These are phyloP conservation scores for Hymenopus coronatus DNA, from an alignment of 2,888 invertebrate genomes.

Conservation along the genomic window DNA sequence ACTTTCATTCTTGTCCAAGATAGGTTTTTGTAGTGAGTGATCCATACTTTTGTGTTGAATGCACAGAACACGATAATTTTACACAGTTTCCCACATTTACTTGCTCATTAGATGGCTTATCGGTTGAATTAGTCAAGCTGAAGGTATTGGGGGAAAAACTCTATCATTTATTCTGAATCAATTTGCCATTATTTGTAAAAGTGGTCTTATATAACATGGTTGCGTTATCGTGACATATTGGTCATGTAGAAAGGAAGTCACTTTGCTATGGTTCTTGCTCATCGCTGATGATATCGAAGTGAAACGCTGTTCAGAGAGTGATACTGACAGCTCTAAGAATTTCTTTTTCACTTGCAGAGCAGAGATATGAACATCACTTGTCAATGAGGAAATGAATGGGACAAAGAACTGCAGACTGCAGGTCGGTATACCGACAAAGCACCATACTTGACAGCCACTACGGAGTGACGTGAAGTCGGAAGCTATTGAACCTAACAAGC, in stretches of 20 bases:
- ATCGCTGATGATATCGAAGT: not conserved
- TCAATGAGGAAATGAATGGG: not conserved
- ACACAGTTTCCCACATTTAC: not conserved
- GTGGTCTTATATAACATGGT: not conserved
- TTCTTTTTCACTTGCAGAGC: not conserved
- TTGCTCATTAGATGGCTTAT: not conserved
- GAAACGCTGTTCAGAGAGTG: not conserved
- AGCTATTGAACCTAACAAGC: not conserved
- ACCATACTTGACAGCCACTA: not conserved
- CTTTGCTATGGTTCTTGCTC: not conserved
- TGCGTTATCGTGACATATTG: not conserved
- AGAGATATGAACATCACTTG: not conserved
- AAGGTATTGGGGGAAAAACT: not conserved
- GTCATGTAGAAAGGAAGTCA: not conserved
- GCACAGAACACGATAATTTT: not conserved
- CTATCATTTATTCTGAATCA: not conserved
- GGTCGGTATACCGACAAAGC: not conserved
- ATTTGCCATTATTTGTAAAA: not conserved
- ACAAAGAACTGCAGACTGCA: not conserved
- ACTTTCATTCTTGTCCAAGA: no score
- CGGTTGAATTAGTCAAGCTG: not conserved
- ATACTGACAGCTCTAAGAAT: not conserved
- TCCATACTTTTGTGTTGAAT: no score
- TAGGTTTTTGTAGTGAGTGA: no score
- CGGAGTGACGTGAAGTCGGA: not conserved